Conservation (phyloP, 64 coral and sea anemone genomes). For the Acropora yongei region DNA sequence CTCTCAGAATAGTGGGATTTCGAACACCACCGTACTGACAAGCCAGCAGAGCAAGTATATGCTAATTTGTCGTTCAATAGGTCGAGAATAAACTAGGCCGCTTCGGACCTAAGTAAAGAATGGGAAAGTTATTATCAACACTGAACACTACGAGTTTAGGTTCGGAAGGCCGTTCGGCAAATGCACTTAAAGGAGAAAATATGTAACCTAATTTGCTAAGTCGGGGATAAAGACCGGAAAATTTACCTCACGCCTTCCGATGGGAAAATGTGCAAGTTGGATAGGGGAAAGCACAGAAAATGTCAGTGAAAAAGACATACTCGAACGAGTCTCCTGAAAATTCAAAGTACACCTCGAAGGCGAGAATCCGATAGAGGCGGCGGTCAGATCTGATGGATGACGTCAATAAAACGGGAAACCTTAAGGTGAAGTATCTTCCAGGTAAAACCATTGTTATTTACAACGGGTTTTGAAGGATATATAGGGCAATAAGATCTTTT, state of each 20-base stretch:
- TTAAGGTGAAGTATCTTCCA: conserved; percentile 71
- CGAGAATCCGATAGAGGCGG: conserved; percentile 61
- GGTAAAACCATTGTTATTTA: conserved; percentile 5
- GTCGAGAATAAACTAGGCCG: too few species aligned
- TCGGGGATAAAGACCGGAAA: conserved; percentile 4
- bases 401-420: conserved; percentile 38
- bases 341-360: conserved; percentile 25
- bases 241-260: conserved; percentile 16
- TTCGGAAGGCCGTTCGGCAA: conserved; percentile 14
- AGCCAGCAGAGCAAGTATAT: too few species aligned
- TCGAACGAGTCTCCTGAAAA: not conserved
- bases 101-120: too few species aligned
- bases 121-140: not conserved
- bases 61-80: too few species aligned
- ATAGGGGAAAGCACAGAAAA: not conserved
- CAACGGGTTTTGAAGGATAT: too few species aligned
- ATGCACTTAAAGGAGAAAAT: conserved; percentile 59
- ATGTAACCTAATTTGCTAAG: conserved; percentile 61
- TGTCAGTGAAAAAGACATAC: conserved; percentile 52
- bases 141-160: conserved; percentile 13
- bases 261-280: conserved; percentile 57
- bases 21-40: too few species aligned
- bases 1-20: too few species aligned
- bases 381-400: conserved; percentile 57
- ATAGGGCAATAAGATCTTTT: too few species aligned